Base-by-base conservation (phyloP, 2,113 vertebrate genomes). In the Chionodraco myersi region DNA sequence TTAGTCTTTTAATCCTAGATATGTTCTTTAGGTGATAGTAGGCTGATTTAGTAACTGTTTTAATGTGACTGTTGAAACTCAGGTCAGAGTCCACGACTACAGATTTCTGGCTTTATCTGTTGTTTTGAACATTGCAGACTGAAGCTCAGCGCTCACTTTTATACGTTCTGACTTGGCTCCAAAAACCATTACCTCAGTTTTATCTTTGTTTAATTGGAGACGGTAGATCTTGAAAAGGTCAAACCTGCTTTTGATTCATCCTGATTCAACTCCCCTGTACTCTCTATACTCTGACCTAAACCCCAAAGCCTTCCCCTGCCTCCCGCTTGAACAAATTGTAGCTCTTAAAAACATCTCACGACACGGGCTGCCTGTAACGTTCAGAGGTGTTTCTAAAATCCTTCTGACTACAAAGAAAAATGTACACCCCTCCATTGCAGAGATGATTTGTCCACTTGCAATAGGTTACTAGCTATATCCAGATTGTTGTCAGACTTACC, bases 241-340 rank as follows among this genome's bases (percentile, higher is more conserved):
- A 13, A 15, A 52, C n/a, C 15, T 73, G 16, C 56, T 62, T 67
- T 53, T 49, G 58, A 11, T 26, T 69, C 23, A 10, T 53, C 23
- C 0, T 21, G 30, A 52, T 71, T 58, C 23, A 36, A 4, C 74
- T 69, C 64, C 0, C 9, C 30, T 30, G 30, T 30, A 4, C 30
- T 30, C 30, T 30, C 30, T 54, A 16, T 61, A 49, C 18, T 78
- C 44, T 45, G 59, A 70, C 47, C n/a, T 70, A 44, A 82, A 61
- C 70, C 8, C 52, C 61, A 74, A 71, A 66, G 53, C 23, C 44
- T 41, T 57, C 23, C 51, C 64, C 54, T 57, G 49, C 66, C 47
- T 75, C 48, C 23, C 11, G n/a, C 36, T 14, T 10, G 13, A 41
- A 45, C 16, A 60, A 59, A 48, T 75, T 77, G 18, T 21, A 80